Conservation (phyloP, 64 coral and sea anemone species). For the Exaiptasia diaphana region DNA sequence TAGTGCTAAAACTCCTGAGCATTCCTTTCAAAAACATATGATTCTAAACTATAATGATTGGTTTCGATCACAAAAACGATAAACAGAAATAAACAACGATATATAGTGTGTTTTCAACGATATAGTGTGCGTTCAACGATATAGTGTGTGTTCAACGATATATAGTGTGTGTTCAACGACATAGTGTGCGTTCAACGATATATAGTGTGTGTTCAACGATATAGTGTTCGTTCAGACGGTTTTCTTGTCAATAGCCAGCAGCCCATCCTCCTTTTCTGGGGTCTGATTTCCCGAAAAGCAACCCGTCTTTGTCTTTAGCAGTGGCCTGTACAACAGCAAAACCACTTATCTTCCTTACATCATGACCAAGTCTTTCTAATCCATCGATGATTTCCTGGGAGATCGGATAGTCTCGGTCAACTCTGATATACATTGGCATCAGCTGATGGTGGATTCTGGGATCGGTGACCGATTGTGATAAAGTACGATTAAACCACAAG, state of each 20-base stretch:
- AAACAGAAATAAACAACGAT: no score
- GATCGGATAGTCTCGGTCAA: slow-evolving; percentile 46
- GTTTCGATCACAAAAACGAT: no score
- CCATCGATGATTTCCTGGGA: slow-evolving; percentile 60
- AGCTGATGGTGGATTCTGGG: slow-evolving; percentile 84
- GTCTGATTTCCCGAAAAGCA: slow-evolving; percentile 71
- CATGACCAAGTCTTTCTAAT: slow-evolving; percentile 58
- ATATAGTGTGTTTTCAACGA: no score
- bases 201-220: no score
- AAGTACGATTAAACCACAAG: slow-evolving; percentile 78
- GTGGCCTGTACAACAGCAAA: slow-evolving; percentile 73
- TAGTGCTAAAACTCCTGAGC: no score
- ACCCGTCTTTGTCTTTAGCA: slow-evolving; percentile 59
- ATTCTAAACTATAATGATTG: no score
- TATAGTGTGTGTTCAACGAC: no score
- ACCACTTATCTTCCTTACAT: slow-evolving; percentile 20
- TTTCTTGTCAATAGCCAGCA: slow-evolving; percentile 66
- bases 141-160: no score
- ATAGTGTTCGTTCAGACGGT: no score
- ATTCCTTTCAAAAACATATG: no score
- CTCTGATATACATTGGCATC: slow-evolving; percentile 79
- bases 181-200: no score
- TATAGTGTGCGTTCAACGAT: no score
- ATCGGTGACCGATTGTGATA: slow-evolving; percentile 63
- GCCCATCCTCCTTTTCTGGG: slow-evolving; percentile 75